A percentile compares a stretch with the other conserved stretches of the same genome.
phyloP scores from a whole-genome alignment of 2,797 vertebrate species.

The Tapirus indicus region DNA sequence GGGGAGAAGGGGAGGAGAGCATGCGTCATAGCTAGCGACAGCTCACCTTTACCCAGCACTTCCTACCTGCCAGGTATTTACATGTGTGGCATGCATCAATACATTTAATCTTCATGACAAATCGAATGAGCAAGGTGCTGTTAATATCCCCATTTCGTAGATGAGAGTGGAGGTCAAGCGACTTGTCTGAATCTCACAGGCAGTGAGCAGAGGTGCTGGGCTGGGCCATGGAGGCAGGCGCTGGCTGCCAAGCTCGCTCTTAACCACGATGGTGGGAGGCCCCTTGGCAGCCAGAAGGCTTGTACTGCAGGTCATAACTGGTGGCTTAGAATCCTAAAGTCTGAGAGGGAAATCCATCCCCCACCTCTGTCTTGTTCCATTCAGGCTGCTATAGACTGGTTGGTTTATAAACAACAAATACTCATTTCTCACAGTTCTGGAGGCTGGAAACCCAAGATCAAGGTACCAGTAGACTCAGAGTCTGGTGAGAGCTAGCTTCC shows the following conservation, averaged over 20 bases:
- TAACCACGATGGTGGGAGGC: no score
- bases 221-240: background rate
- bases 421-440: rapidly evolving
- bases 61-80: background rate
- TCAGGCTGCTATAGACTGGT: rapidly evolving
- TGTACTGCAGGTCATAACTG: background rate
- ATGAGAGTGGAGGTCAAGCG: rapidly evolving
- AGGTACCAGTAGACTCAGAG: background rate
- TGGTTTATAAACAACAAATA: background rate
- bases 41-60: background rate
- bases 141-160: background rate
- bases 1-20: rapidly evolving
- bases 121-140: background rate
- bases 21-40: rapidly evolving
- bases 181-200: rapidly evolving
- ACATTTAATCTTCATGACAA: no score
- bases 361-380: rapidly evolving
- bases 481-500: no score
- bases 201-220: background rate
- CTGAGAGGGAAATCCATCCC: background rate
- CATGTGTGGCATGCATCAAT: no score
- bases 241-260: background rate
- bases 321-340: background rate
- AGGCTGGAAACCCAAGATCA: background rate
- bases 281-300: background rate